These are phyloP conservation scores for Hemistola chrysoprasaria DNA, from an alignment of 2,888 invertebrate species.

Conservation along the genomic window DNA sequence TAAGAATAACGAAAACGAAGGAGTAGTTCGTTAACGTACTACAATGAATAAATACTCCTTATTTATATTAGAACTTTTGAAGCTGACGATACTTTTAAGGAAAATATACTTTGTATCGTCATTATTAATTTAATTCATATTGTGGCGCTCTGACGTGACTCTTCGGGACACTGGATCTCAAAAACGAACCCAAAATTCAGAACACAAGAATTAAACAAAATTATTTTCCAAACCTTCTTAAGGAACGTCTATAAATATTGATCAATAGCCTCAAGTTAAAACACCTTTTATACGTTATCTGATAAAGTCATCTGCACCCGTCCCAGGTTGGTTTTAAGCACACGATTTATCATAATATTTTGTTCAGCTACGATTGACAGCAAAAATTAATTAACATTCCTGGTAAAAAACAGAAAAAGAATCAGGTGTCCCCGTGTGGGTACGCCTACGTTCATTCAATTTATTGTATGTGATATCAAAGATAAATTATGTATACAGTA, in stretches of 20 bases:
- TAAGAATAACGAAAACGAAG: no score
- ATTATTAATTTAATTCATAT: no score
- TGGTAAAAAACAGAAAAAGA: conserved; percentile 66
- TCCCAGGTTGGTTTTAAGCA: conserved; percentile 46
- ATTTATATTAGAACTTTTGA: no score
- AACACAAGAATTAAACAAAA: no score
- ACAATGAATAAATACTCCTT: no score
- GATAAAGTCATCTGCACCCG: conserved; percentile 32
- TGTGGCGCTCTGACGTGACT: no score
- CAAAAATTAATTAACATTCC: conserved; percentile 80
- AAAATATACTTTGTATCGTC: no score
- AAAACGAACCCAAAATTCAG: no score
- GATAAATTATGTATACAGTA: conserved; percentile 41
- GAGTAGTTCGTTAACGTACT: no score
- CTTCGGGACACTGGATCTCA: no score
- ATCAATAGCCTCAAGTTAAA: conserved; percentile 10
- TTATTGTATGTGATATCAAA: conserved; percentile 64
- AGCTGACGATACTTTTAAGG: no score
- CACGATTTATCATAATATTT: conserved; percentile 73
- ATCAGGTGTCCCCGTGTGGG: conserved; percentile 66
- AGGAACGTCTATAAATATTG: conserved; percentile 4
- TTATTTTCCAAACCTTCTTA: no score
- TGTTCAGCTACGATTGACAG: conserved; percentile 75
- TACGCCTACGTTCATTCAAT: conserved; percentile 74
- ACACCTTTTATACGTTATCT: conserved; percentile 31